Evolutionary conservation across 2,113 vertebrate species (phyloP).

Genomic region (Urocynchramus pylzowi): DNA sequence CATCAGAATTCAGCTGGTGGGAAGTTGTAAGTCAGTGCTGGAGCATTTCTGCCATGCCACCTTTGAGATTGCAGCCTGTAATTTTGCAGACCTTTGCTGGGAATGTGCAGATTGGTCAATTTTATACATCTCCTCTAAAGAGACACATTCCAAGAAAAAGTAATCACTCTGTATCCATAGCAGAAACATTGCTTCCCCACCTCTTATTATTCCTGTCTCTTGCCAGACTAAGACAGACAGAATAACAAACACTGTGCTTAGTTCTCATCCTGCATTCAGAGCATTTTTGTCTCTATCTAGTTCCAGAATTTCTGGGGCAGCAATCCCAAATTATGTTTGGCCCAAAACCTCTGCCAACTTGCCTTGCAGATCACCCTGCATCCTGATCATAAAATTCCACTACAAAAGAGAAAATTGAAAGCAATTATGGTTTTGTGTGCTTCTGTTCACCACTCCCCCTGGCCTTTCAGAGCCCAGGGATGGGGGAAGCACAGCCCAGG

Average conservation of each 20-base stretch:
- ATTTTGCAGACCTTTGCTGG: slow-evolving; percentile 35
- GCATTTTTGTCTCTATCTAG: not conserved
- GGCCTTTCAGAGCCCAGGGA: not conserved
- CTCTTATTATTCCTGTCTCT: slow-evolving; percentile 30
- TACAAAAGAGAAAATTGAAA: slow-evolving; percentile 1
- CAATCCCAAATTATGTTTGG: not conserved
- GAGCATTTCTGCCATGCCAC: not conserved
- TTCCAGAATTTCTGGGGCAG: slow-evolving; percentile 12
- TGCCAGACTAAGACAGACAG: slow-evolving; percentile 36
- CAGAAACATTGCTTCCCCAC: slow-evolving; percentile 37
- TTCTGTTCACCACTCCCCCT: not conserved
- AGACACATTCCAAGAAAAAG: not conserved
- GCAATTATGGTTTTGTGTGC: not conserved
- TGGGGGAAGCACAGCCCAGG: not conserved
- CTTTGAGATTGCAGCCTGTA: not conserved
- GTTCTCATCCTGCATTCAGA: not conserved
- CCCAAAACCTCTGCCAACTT: slow-evolving; percentile 8
- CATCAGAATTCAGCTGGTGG: not conserved
- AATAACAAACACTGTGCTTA: slow-evolving; percentile 46
- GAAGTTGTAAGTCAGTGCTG: not conserved
- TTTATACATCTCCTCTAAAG: not conserved
- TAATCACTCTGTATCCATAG: not conserved
- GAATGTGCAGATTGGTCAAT: not conserved
- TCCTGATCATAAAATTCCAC: not conserved
- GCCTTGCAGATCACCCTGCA: not conserved